Evolutionary conservation across 92 coral and sea anemone genomes (phyloP).

Genomic region (Bergia puertoricense): DNA sequence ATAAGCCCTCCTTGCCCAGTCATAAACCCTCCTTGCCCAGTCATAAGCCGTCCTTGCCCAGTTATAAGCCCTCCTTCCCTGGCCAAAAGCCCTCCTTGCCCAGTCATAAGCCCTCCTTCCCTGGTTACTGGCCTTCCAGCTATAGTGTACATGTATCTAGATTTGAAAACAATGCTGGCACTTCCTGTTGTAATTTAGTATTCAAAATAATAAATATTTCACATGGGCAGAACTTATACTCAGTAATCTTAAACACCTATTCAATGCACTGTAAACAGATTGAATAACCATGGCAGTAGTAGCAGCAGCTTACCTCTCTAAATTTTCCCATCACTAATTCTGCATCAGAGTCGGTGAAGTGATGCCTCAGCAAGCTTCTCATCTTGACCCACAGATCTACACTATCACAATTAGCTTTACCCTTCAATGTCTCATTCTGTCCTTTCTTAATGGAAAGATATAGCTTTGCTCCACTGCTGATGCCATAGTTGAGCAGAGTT

Average conservation of each 20-base stretch:
- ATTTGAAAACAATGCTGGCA: too few species aligned
- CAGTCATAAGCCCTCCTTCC: too few species aligned
- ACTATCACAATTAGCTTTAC: neutral
- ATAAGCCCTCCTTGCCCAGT: too few species aligned
- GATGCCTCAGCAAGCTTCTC: neutral
- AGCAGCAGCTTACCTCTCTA: conserved; percentile 14
- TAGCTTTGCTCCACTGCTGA: conserved; percentile 17
- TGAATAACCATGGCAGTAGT: neutral
- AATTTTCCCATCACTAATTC: conserved; percentile 15
- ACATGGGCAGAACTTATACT: neutral
- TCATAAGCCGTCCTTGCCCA: too few species aligned
- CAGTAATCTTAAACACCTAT: too few species aligned
- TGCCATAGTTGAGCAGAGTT: conserved; percentile 8
- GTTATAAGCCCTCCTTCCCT: too few species aligned
- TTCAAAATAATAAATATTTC: too few species aligned
- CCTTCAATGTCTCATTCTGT: neutral
- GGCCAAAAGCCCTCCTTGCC: too few species aligned
- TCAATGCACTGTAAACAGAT: neutral
- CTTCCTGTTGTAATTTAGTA: too few species aligned
- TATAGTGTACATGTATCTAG: too few species aligned
- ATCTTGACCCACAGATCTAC: conserved; percentile 17
- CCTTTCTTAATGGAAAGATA: conserved; percentile 20
- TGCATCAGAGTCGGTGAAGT: conserved; percentile 24
- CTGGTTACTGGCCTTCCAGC: too few species aligned
- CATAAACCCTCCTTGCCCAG: too few species aligned